Evolutionary conservation across 37 sponge, comb jelly and placozoan genomes (phyloP).

Genomic region (Hexactinellida sp.): DNA sequence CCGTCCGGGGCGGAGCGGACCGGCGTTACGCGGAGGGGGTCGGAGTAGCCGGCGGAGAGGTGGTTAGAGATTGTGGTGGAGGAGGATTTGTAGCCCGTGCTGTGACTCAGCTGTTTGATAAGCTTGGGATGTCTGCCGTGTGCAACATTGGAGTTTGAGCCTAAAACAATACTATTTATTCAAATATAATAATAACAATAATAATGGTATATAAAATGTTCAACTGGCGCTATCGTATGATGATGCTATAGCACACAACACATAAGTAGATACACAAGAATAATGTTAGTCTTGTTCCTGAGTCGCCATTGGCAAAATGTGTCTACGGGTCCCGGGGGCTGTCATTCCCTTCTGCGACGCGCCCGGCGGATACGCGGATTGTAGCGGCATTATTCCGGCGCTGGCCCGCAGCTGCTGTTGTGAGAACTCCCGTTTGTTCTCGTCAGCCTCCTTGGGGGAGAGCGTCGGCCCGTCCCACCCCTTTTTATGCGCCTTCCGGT

Average conservation of each 20-base stretch:
- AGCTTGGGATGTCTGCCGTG: neutral
- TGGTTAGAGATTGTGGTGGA: neutral
- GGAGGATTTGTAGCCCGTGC: neutral
- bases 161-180: neutral
- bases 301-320: neutral
- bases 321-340: slow-evolving; percentile 1
- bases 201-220: too few relatives aligned
- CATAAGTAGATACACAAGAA: neutral
- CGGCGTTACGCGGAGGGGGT: neutral
- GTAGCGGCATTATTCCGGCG: neutral
- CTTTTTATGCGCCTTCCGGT: neutral
- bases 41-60: neutral
- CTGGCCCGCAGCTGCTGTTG: neutral
- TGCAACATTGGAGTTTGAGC: neutral
- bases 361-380: neutral
- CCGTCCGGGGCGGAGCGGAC: neutral
- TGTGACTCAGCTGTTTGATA: neutral
- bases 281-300: neutral
- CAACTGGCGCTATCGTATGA: too few relatives aligned
- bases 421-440: neutral
- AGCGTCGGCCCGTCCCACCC: neutral
- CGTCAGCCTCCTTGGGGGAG: neutral
- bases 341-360: slow-evolving; percentile 9
- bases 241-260: too few relatives aligned
- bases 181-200: neutral